Conservation (phyloP, 1,140 invertebrate genomes). For the Lepidotrigona ventralis region DNA sequence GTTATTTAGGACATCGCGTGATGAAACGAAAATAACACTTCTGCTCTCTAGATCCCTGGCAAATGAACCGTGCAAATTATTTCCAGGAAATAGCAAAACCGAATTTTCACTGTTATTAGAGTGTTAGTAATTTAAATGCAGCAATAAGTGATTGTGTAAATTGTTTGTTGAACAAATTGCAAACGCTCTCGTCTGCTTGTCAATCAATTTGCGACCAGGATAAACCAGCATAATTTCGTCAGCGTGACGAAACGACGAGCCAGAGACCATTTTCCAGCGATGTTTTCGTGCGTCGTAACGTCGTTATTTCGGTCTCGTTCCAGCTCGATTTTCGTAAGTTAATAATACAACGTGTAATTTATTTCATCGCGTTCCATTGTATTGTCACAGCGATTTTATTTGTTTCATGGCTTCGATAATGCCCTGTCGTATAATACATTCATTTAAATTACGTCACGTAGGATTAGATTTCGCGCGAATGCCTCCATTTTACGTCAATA, state of each 20-base stretch:
- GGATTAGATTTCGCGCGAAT: constrained; percentile 30
- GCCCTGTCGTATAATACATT: constrained; percentile 1
- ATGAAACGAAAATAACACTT: not conserved
- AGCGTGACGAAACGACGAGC: no score
- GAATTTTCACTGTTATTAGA: not conserved
- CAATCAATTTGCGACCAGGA: constrained; percentile 15
- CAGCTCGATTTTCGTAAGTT: constrained; percentile 17
- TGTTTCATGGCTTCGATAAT: constrained; percentile 9
- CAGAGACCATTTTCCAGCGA: not conserved
- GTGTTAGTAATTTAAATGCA: not conserved
- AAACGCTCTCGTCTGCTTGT: not conserved
- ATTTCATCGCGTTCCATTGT: not conserved
- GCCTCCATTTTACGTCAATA: not conserved
- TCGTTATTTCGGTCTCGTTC: not conserved
- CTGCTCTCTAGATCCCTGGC: not conserved
- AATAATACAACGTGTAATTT: constrained; percentile 29
- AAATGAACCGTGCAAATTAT: not conserved
- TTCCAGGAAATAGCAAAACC: not conserved
- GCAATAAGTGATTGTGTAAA: not conserved
- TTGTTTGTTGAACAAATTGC: not conserved
- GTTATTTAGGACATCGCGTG: not conserved
- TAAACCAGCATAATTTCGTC: constrained; percentile 2
- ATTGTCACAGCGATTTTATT: constrained; percentile 13
- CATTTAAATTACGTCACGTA: constrained; percentile 36
- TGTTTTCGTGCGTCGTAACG: constrained; percentile 9